Conservation (phyloP, 2,797 vertebrate species). For the Varecia variegata region DNA sequence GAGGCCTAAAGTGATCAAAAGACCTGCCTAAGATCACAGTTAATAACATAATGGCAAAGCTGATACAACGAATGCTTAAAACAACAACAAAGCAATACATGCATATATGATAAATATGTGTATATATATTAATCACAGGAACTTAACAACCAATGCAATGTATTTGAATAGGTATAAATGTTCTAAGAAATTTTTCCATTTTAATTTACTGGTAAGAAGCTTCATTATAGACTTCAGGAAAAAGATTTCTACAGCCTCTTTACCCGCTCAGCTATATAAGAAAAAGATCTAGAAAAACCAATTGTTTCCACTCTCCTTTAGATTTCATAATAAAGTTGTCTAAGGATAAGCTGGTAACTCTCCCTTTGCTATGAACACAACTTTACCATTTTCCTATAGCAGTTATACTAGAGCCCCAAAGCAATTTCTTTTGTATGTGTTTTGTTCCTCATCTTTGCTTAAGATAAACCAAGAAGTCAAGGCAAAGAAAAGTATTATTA, state of each 20-base stretch:
- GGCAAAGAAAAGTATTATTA: background rate
- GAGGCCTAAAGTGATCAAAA: background rate
- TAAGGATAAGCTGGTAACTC: background rate
- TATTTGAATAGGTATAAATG: background rate
- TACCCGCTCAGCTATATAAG: background rate
- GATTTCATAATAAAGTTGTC: background rate
- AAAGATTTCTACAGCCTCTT: constrained; percentile 34
- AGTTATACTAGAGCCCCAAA: background rate
- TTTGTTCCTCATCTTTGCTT: background rate
- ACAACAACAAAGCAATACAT: background rate
- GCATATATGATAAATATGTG: background rate
- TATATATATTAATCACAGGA: background rate
- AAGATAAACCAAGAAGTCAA: constrained; percentile 22
- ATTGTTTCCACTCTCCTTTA: constrained; percentile 4
- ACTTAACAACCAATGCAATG: background rate
- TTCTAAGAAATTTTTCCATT: constrained; percentile 31
- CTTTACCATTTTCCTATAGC: background rate
- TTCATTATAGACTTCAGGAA: constrained; percentile 38
- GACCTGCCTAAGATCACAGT: background rate
- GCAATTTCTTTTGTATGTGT: constrained; percentile 5
- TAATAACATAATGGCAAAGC: background rate
- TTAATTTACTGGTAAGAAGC: constrained; percentile 36
- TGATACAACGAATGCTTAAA: background rate
- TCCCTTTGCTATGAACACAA: background rate
- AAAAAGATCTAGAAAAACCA: background rate